A percentile compares a stretch with the other conserved stretches of the same genome.
Evolutionary conservation across 2,888 invertebrate species (phyloP).

Genomic region (Platycnemis pennipes): DNA sequence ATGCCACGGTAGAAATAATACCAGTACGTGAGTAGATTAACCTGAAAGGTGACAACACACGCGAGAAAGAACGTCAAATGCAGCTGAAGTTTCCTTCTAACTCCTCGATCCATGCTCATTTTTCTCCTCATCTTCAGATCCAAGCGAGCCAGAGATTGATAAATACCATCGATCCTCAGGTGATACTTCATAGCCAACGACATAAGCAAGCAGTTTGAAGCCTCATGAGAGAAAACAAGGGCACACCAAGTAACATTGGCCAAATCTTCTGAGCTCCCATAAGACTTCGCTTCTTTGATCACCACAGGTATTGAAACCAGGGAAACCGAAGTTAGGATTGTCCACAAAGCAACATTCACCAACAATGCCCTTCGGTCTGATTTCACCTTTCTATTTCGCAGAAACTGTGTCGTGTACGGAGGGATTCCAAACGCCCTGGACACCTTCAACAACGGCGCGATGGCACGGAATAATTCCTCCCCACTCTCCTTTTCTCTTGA

Average conservation of each 20-base stretch:
- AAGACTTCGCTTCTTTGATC: not conserved
- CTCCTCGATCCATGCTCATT: not conserved
- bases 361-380: not conserved
- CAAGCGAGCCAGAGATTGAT: not conserved
- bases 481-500: too few relatives aligned
- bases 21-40: not conserved
- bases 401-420: not conserved
- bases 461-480: not conserved
- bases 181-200: not conserved
- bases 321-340: not conserved
- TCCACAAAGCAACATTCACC: not conserved
- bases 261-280: not conserved
- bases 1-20: not conserved
- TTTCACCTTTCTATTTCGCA: not conserved
- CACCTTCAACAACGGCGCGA: not conserved
- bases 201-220: not conserved
- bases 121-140: not conserved
- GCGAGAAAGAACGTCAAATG: not conserved
- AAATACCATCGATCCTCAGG: not conserved
- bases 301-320: not conserved
- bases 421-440: not conserved
- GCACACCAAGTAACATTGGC: not conserved
- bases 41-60: not conserved
- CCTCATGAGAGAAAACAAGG: not conserved
- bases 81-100: not conserved